Base-by-base conservation (phyloP, 1,140 invertebrate species). In the Drosophila lacertosa region DNA sequence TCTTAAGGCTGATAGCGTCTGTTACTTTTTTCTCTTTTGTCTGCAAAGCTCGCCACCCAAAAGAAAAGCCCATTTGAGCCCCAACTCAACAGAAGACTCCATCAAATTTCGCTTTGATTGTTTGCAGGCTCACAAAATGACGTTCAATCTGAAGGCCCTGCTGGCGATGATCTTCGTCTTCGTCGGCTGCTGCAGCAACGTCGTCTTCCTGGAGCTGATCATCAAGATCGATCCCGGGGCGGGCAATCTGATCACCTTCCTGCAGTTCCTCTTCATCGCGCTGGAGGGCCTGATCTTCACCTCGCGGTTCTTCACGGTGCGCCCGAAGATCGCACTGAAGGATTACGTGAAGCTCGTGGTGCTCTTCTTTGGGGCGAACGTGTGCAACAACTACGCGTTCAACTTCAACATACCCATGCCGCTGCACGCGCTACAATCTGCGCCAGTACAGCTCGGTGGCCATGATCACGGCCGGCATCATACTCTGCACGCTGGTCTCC, bases 341-440 rank as follows among this genome's bases (percentile, higher is more conserved):
- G 95, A 96, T 75, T 99, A 99, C 89, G 75, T 97, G 4, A 92
- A 95, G 20, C 92, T 99, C 59, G 98, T 99, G 0, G 90, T 94
- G 4, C 95, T 99, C 91, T 99, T 99, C 92, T 99, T 99, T 91
- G 90, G 97, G 2, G 94, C 96, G 3, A 99, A 97, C 92, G 96
- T 99, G 3, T 95, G 95, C 18, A 99, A 99, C 91, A 99, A 99
- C 92, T 98, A 97, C 93, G 98, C 98, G 0, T 97, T 99, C 79
- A 95, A 96, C 89, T 99, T 98, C 86, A 98, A 99, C 89, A 98
- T 99, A 88, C 96, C 98, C 0, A 98, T 99, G 95, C 98, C 99
- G 7, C 92, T 99, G 4, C 98, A 99, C 91, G 90, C 93, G 93
- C 71, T 99, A 99, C 88, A 93, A 94, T 11, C 91, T 95, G 3